Base-by-base conservation (phyloP, 2,113 vertebrate species). In the Anarrhichthys ocellatus region DNA sequence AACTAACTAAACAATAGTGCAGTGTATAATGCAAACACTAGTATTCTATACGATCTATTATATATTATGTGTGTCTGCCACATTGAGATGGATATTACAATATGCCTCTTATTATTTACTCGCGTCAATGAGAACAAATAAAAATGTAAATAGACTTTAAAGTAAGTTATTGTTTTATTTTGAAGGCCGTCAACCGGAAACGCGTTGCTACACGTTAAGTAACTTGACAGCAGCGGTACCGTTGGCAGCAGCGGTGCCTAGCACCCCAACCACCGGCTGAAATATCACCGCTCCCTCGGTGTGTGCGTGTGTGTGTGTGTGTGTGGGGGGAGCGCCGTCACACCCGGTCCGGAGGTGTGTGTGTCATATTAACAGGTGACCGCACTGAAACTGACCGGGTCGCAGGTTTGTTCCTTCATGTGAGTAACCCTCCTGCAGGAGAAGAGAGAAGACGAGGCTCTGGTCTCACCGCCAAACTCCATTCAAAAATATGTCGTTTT, bases 391-490 rank as follows among this genome's bases (percentile, higher is more conserved):
- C 50, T 70, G 68, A 82, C 75, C 86, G 84, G 80, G 66, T 85
- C 71, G 78, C 80, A 75, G 69, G 83, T 80, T 54, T 82, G 73
- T 90, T 66, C 75, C 40, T 86, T 89, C 88, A 90, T 92, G 94
- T 95, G 91, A 95, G 94, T 95, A 93, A 81, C 72, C 54, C 58
- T 65, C 5, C 54, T 29, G 63, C 76, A 52, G 83, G 54, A 10
- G 14, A 40, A 42, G 80, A 48, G 76, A 78, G 58, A 59, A 32
- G 32, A 29, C 2, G 61, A 81, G 63, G 63, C 72, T 76, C 32
- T 4, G 32, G 32, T 18, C 42, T 48, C 69, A 68, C 59, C 65
- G 82, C 87, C 77, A 65, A 66, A 91, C 78, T 74, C 76, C 82
- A 68, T 87, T 69, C 38, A 83, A 66, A 14, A 73, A 62, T 3